Evolutionary conservation across 2,797 vertebrate genomes (phyloP).

Genomic region (Enteromius treurensis): DNA sequence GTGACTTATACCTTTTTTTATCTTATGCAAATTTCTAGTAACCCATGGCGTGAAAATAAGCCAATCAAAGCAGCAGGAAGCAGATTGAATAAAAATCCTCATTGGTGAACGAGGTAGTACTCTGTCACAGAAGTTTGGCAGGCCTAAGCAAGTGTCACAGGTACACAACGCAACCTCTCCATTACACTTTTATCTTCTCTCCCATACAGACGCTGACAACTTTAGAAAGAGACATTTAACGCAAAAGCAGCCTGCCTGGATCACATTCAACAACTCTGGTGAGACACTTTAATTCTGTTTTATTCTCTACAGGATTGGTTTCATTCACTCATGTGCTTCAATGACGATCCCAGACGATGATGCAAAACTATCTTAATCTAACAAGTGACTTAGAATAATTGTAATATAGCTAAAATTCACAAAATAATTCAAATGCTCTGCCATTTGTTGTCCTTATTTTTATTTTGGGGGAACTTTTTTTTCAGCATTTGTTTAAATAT

Average conservation of each 20-base stretch:
- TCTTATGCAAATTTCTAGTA: constrained; percentile 54
- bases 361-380: not conserved
- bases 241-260: constrained; percentile 36
- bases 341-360: not conserved
- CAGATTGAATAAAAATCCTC: constrained; percentile 42
- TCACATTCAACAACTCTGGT: constrained; percentile 53
- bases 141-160: constrained; percentile 49
- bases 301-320: not conserved
- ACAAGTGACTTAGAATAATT: not conserved
- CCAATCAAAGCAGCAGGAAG: constrained; percentile 57
- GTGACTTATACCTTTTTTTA: constrained; percentile 33
- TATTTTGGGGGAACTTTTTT: not conserved
- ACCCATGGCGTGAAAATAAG: constrained; percentile 46
- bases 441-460: not conserved
- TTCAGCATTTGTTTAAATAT: not conserved
- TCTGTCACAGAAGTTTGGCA: constrained; percentile 34
- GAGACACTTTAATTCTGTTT: constrained; percentile 2
- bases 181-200: constrained; percentile 10
- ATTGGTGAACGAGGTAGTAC: constrained; percentile 48
- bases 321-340: not conserved
- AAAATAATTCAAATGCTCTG: not conserved
- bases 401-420: not conserved
- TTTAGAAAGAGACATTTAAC: constrained; percentile 10
- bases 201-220: not conserved
- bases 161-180: constrained; percentile 20